These are phyloP conservation scores for Karalla daura DNA, from an alignment of 2,797 vertebrate genomes.

Conservation along the genomic window DNA sequence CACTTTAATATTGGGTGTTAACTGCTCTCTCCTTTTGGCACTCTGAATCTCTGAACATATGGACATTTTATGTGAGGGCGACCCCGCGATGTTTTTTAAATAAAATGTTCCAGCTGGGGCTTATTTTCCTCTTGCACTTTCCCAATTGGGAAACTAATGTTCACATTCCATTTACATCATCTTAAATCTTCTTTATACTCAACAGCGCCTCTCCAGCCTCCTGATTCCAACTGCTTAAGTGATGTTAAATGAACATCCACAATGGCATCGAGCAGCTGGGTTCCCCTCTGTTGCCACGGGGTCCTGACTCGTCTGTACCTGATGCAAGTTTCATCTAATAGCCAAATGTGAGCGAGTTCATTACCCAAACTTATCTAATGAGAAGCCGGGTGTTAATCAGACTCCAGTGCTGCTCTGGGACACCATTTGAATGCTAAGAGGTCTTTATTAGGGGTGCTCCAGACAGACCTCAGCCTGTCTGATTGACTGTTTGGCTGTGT, in stretches of 20 bases:
- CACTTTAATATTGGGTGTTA: constrained; percentile 41
- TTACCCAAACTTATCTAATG: constrained; percentile 70
- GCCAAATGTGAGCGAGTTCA: constrained; percentile 67
- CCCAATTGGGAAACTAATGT: background rate
- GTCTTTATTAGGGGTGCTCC: constrained; percentile 70
- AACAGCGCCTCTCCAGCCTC: constrained; percentile 13
- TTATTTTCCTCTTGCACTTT: constrained; percentile 16
- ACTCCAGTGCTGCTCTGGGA: constrained; percentile 54
- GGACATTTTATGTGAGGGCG: constrained; percentile 35
- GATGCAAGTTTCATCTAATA: constrained; percentile 63
- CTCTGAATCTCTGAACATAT: constrained; percentile 32
- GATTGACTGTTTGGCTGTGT: constrained; percentile 78
- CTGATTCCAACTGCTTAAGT: constrained; percentile 9
- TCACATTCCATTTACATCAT: constrained; percentile 3
- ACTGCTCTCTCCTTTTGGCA: constrained; percentile 35
- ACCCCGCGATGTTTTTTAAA: constrained; percentile 17
- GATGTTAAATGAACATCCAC: constrained; percentile 28
- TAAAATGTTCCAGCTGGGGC: constrained; percentile 12
- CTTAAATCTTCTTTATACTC: constrained; percentile 17
- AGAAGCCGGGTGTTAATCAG: constrained; percentile 75
- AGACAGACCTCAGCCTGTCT: constrained; percentile 74
- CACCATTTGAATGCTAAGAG: constrained; percentile 75
- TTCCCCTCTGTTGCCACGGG: constrained; percentile 27
- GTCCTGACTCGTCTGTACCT: constrained; percentile 43
- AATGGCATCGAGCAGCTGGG: constrained; percentile 27